Conservation (phyloP, 64 coral and sea anemone genomes). For the Montipora efflorescens region DNA sequence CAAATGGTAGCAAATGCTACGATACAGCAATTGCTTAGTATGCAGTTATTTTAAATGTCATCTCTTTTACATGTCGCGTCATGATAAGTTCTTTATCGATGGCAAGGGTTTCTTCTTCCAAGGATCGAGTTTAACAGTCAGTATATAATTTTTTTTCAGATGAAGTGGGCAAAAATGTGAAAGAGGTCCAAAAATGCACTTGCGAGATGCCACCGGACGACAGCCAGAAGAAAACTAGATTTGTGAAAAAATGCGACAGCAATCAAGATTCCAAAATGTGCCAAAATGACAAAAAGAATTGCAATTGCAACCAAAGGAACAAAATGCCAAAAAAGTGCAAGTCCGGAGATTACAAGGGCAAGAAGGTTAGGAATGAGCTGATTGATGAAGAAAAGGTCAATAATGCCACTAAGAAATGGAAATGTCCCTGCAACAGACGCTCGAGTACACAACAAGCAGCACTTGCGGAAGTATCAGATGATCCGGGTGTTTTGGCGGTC, state of each 20-base stretch:
- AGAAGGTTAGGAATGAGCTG: neutral
- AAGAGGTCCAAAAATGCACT: slow-evolving; percentile 20
- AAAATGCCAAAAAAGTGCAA: neutral
- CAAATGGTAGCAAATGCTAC: neutral
- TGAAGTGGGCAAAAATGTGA: neutral
- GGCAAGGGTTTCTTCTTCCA: too few species aligned
- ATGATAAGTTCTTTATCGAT: too few species aligned
- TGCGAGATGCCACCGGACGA: slow-evolving; percentile 36
- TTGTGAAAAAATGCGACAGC: slow-evolving; percentile 10
- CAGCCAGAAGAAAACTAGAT: slow-evolving; percentile 27
- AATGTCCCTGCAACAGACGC: slow-evolving; percentile 43
- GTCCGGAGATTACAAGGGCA: slow-evolving; percentile 18
- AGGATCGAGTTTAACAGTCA: too few species aligned
- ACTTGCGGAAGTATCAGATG: slow-evolving; percentile 6
- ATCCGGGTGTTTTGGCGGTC: slow-evolving; percentile 27
- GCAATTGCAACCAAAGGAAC: neutral
- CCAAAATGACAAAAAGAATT: slow-evolving; percentile 11
- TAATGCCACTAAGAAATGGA: slow-evolving; percentile 40
- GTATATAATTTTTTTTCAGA: neutral
- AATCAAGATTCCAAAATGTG: slow-evolving; percentile 19
- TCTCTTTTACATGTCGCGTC: too few species aligned
- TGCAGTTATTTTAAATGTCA: neutral
- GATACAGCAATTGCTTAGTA: neutral
- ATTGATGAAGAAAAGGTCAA: neutral
- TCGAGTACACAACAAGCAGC: slow-evolving; percentile 18